phyloP scores from a whole-genome alignment of 1,140 invertebrate species.

The Rhynchophorus ferrugineus region DNA sequence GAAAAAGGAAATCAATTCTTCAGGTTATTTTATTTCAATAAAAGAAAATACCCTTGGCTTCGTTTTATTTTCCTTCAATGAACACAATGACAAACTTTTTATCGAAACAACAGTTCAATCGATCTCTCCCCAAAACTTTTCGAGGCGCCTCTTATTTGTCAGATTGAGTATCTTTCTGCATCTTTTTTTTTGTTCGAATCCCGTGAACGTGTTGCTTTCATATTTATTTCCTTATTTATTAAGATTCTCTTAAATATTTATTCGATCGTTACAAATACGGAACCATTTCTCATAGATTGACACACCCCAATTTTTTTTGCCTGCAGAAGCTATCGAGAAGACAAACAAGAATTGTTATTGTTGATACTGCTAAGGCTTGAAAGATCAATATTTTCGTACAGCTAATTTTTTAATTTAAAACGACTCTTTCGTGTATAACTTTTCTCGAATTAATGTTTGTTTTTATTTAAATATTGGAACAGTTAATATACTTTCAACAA shows the following conservation, averaged over 20 bases:
- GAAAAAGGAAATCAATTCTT: conserved; percentile 16
- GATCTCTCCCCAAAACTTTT: conserved; percentile 20
- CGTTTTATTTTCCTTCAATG: conserved; percentile 22
- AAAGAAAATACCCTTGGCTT: conserved; percentile 17
- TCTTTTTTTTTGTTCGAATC: conserved; percentile 16
- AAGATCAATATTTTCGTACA: too few species aligned
- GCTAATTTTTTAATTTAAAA: too few species aligned
- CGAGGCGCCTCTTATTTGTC: conserved; percentile 21
- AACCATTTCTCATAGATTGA: too few species aligned
- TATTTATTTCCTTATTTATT: conserved; percentile 7
- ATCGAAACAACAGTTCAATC: conserved; percentile 21
- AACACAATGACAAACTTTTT: conserved; percentile 23
- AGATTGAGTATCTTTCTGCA: conserved; percentile 18
- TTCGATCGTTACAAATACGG: too few species aligned
- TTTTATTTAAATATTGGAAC: too few species aligned
- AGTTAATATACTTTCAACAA: too few species aligned
- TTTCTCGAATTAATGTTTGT: too few species aligned
- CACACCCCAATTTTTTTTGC: too few species aligned
- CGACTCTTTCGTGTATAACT: too few species aligned
- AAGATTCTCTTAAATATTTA: not conserved
- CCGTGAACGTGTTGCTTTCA: conserved; percentile 10
- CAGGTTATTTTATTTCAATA: conserved; percentile 21
- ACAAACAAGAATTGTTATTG: too few species aligned
- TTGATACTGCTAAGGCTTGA: too few species aligned
- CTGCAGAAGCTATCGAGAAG: too few species aligned